A percentile compares a stretch with the other conserved stretches of the same genome.
phyloP scores from a whole-genome alignment of 2,797 vertebrate genomes.

The Cirrhinus mrigala region DNA sequence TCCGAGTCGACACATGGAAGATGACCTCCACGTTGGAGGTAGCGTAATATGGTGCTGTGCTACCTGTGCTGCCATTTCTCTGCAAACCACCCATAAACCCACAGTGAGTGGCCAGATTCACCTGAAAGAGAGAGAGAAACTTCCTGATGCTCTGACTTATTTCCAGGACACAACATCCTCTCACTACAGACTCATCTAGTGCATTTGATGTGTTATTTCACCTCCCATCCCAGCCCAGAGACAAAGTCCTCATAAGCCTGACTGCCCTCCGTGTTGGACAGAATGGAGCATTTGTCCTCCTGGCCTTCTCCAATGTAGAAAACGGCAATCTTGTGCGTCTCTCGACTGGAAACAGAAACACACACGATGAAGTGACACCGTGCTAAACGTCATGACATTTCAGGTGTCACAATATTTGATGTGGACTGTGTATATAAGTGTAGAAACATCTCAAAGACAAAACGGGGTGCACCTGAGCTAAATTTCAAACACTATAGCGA shows the following conservation, averaged over 20 bases:
- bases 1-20: slow-evolving; percentile 97
- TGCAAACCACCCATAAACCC: slow-evolving; percentile 99
- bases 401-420: background rate
- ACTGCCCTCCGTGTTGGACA: slow-evolving; percentile 92
- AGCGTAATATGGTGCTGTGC: slow-evolving; percentile 94
- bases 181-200: background rate
- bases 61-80: slow-evolving; percentile 96
- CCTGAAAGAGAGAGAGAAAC: slow-evolving; percentile 73
- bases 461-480: background rate
- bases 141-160: background rate
- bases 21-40: slow-evolving; percentile 98
- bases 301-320: slow-evolving; percentile 98
- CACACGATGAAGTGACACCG: background rate
- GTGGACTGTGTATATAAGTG: background rate
- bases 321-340: slow-evolving; percentile 98
- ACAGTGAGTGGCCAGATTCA: slow-evolving; percentile 93
- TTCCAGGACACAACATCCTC: background rate
- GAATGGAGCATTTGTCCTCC: slow-evolving; percentile 97
- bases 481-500: background rate
- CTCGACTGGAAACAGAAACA: slow-evolving; percentile 80
- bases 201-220: slow-evolving; percentile 63
- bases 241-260: slow-evolving; percentile 97
- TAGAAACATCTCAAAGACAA: background rate
- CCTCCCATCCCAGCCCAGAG: slow-evolving; percentile 98
- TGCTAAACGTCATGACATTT: background rate